Percentiles rank a stretch among this genome's conserved stretches.
phyloP scores from a whole-genome alignment of 2,888 invertebrate genomes.

The Ischnura elegans region DNA sequence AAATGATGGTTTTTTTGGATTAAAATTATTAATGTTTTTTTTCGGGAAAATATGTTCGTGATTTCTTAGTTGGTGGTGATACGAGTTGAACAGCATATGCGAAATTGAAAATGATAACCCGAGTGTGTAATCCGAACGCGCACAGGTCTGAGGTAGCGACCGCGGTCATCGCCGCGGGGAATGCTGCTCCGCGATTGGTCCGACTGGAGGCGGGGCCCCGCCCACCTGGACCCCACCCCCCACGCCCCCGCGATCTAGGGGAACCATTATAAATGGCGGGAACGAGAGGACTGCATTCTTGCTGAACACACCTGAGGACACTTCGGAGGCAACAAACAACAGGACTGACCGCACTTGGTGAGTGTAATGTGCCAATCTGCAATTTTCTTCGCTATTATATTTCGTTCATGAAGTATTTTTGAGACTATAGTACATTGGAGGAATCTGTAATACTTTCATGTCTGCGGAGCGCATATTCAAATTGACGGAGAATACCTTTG shows the following conservation, averaged over 20 bases:
- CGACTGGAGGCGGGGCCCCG: background rate
- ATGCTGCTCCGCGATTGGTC: conserved; percentile 23
- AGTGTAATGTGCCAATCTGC: background rate
- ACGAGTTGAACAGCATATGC: background rate
- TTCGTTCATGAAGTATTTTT: no score
- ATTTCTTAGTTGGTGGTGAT: background rate
- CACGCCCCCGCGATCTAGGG: background rate
- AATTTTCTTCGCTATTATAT: no score
- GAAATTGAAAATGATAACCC: background rate
- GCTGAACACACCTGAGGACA: background rate
- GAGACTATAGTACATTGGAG: no score
- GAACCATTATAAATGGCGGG: conserved; percentile 48
- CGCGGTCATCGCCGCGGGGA: background rate
- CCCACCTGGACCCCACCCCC: conserved; percentile 21
- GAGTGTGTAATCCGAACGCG: background rate
- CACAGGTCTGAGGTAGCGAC: background rate
- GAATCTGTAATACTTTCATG: no score
- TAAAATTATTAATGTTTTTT: no score
- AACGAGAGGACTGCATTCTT: conserved; percentile 11
- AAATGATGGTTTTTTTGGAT: no score
- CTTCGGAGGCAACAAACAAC: background rate
- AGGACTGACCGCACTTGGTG: conserved; percentile 23
- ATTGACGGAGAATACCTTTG: no score
- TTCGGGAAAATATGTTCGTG: background rate
- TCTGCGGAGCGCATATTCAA: no score